Conservation (phyloP, 2,888 invertebrate species). For the Agrilus biguttatus region DNA sequence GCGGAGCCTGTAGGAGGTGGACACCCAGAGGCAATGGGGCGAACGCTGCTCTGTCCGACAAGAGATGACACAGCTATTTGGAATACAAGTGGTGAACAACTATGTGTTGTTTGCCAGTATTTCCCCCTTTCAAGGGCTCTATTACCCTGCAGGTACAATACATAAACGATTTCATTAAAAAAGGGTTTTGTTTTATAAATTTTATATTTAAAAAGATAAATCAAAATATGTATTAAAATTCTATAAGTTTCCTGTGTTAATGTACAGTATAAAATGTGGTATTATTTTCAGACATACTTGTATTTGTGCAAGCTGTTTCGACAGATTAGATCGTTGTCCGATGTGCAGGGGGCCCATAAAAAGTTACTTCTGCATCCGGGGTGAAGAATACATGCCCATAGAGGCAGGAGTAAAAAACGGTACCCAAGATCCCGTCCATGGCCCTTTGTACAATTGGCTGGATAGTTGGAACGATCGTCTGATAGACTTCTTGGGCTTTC, state of each 20-base stretch:
- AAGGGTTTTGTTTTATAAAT: too few species aligned
- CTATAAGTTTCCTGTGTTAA: background rate
- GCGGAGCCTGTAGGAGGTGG: slow-evolving; percentile 38
- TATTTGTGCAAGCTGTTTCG: slow-evolving; percentile 67
- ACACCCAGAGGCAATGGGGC: slow-evolving; percentile 22
- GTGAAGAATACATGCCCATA: slow-evolving; percentile 55
- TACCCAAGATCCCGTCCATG: slow-evolving; percentile 16
- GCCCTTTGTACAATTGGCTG: slow-evolving; percentile 34
- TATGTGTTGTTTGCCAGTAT: slow-evolving; percentile 73
- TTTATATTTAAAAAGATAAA: too few species aligned
- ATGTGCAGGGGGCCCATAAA: slow-evolving; percentile 74
- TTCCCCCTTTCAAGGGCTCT: slow-evolving; percentile 64
- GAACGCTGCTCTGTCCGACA: slow-evolving; percentile 25
- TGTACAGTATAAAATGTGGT: too few species aligned
- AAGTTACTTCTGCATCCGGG: slow-evolving; percentile 70
- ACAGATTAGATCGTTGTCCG: slow-evolving; percentile 70
- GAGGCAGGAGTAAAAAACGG: slow-evolving; percentile 27
- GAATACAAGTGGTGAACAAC: slow-evolving; percentile 42
- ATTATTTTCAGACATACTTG: slow-evolving; percentile 54
- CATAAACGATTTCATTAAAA: background rate
- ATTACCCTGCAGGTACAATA: slow-evolving; percentile 50
- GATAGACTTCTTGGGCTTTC: slow-evolving; percentile 60
- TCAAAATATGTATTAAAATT: background rate
- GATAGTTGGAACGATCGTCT: slow-evolving; percentile 57
- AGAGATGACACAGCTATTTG: slow-evolving; percentile 35